Conservation (phyloP, 2,797 vertebrate genomes). For the Triplophysa bombifrons region DNA sequence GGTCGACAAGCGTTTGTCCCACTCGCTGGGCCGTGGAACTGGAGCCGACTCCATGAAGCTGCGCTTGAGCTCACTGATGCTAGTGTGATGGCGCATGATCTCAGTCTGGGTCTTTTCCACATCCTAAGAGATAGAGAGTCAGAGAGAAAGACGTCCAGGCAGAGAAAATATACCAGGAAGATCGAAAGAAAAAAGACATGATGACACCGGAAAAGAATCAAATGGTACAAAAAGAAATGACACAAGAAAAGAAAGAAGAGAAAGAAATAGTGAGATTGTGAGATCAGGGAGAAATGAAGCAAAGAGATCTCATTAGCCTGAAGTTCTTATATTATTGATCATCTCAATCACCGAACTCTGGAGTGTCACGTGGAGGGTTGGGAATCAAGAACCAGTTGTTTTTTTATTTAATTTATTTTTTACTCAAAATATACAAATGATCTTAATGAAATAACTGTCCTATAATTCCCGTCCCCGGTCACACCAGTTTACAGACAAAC, state of each 20-base stretch:
- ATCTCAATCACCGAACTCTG: neutral
- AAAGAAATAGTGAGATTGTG: slow-evolving; percentile 17
- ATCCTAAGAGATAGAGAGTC: slow-evolving; percentile 75
- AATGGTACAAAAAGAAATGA: neutral
- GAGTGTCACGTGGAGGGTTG: neutral
- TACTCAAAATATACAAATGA: too few relatives aligned
- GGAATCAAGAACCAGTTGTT: neutral
- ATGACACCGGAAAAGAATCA: neutral
- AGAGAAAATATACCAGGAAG: slow-evolving; percentile 1
- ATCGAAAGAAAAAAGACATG: neutral
- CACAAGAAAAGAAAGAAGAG: neutral
- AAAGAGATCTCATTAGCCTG: slow-evolving; percentile 13
- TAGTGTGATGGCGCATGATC: slow-evolving; percentile 94
- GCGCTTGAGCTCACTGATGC: slow-evolving; percentile 96
- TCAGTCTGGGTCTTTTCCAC: slow-evolving; percentile 94
- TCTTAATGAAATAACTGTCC: too few relatives aligned
- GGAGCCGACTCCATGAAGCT: slow-evolving; percentile 98
- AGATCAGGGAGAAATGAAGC: slow-evolving; percentile 8
- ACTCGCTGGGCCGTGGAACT: slow-evolving; percentile 90
- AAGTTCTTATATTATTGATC: neutral
- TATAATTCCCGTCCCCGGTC: neutral
- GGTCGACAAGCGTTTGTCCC: slow-evolving; percentile 95
- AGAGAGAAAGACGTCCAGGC: neutral
- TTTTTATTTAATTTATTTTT: neutral
- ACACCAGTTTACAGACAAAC: neutral